Evolutionary conservation across 1,140 invertebrate species (phyloP).

Genomic region (Tetragonula clypearis): DNA sequence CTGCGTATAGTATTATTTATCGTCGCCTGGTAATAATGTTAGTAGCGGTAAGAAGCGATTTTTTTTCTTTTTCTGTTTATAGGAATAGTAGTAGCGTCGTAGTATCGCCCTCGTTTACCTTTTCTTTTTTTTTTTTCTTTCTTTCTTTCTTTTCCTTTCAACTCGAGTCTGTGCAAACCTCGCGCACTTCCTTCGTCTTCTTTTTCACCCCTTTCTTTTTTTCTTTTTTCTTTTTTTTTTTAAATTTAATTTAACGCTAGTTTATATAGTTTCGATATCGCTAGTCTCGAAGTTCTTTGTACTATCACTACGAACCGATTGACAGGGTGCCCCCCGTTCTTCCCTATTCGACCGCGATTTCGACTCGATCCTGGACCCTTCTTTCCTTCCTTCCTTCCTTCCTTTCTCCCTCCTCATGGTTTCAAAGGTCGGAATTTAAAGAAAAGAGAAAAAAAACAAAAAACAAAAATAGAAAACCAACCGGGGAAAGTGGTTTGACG

Average conservation of each 20-base stretch:
- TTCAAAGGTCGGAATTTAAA: too few relatives aligned
- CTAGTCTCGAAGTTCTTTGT: slow-evolving; percentile 49
- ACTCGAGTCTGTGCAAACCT: slow-evolving; percentile 12
- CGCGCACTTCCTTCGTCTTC: too few relatives aligned
- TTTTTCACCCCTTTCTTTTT: too few relatives aligned
- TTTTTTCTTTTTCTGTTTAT: background rate
- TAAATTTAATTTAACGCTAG: slow-evolving; percentile 20
- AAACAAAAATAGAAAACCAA: too few relatives aligned
- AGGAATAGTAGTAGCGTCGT: slow-evolving; percentile 45
- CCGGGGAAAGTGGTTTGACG: too few relatives aligned
- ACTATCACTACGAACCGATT: slow-evolving; percentile 59
- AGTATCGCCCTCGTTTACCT: slow-evolving; percentile 15
- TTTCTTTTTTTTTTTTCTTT: background rate
- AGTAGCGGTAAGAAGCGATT: slow-evolving; percentile 43
- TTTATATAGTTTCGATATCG: slow-evolving; percentile 21
- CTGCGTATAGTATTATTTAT: slow-evolving; percentile 13
- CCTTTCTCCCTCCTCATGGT: too few relatives aligned
- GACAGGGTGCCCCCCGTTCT: slow-evolving; percentile 32
- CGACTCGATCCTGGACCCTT: background rate
- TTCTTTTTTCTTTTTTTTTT: background rate
- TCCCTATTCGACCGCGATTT: slow-evolving; percentile 23
- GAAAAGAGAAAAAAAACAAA: too few relatives aligned
- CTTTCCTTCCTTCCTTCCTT: too few relatives aligned
- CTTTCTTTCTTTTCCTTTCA: too few relatives aligned
- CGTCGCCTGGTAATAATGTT: slow-evolving; percentile 24